Evolutionary conservation across 2,888 invertebrate genomes (phyloP).

Genomic region (Ecdyonurus torrentis): DNA sequence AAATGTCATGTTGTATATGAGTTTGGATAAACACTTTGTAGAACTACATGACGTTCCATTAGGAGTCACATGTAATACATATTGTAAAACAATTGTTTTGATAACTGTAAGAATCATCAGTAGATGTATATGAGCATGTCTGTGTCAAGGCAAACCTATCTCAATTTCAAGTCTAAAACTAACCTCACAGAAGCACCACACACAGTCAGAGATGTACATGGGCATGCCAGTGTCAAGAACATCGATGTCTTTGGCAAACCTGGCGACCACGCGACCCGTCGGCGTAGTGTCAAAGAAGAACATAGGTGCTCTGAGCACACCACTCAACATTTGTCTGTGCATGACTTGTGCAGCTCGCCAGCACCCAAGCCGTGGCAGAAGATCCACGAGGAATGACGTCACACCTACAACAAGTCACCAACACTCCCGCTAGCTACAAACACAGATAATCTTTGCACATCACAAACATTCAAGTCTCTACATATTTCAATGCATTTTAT

Average conservation of each 20-base stretch:
- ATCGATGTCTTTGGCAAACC: slow-evolving; percentile 58
- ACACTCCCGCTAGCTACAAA: neutral
- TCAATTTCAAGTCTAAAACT: too few species aligned
- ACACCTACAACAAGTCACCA: slow-evolving; percentile 38
- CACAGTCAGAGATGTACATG: slow-evolving; percentile 44
- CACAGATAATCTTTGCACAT: too few species aligned
- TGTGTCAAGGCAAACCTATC: too few species aligned
- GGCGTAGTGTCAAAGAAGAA: slow-evolving; percentile 34
- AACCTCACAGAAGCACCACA: slow-evolving; percentile 60
- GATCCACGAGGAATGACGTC: slow-evolving; percentile 45
- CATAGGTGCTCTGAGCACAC: slow-evolving; percentile 30
- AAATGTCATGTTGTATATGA: too few species aligned
- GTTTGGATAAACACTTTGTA: too few species aligned
- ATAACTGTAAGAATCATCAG: too few species aligned
- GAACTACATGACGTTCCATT: too few species aligned
- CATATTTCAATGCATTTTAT: too few species aligned
- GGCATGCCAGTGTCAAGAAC: slow-evolving; percentile 51
- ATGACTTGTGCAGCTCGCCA: slow-evolving; percentile 43
- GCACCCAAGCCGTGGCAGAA: slow-evolving; percentile 48
- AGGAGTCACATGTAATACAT: too few species aligned
- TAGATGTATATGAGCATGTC: too few species aligned
- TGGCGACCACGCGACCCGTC: slow-evolving; percentile 36
- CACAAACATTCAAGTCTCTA: too few species aligned
- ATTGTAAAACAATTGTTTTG: too few species aligned
- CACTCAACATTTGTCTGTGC: slow-evolving; percentile 27